A percentile compares a stretch with the other conserved stretches of the same genome.
Conservation (phyloP, 2,113 vertebrate genomes). For the Ibidorhyncha struthersii region DNA sequence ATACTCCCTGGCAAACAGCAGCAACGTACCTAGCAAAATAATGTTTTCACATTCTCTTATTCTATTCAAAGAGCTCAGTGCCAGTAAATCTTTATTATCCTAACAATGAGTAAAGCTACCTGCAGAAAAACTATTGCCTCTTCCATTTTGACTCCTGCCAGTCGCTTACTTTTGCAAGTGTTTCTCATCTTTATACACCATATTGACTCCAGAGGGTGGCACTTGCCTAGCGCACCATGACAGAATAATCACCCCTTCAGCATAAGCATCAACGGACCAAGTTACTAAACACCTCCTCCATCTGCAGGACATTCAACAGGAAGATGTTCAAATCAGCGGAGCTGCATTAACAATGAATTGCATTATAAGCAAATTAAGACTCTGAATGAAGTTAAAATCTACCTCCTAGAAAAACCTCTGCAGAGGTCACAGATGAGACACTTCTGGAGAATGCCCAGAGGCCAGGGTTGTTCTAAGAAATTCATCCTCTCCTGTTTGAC, state of each 20-base stretch:
- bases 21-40: neutral
- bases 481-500: neutral
- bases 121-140: neutral
- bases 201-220: neutral
- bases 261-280: neutral
- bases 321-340: neutral
- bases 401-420: neutral
- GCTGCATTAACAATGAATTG: neutral
- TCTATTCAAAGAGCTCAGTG: neutral
- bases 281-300: neutral
- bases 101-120: neutral
- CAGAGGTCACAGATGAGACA: neutral
- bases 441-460: neutral
- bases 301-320: neutral
- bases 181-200: neutral
- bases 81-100: neutral
- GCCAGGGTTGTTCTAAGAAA: neutral
- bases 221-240: neutral
- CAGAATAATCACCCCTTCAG: neutral
- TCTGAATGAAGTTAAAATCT: neutral
- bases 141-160: neutral
- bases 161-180: neutral
- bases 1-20: neutral
- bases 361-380: neutral
- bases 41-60: neutral